Percentiles rank a stretch among this genome's conserved stretches.
phyloP scores from a whole-genome alignment of 2,797 vertebrate species.

The Leptatherina wallacei region DNA sequence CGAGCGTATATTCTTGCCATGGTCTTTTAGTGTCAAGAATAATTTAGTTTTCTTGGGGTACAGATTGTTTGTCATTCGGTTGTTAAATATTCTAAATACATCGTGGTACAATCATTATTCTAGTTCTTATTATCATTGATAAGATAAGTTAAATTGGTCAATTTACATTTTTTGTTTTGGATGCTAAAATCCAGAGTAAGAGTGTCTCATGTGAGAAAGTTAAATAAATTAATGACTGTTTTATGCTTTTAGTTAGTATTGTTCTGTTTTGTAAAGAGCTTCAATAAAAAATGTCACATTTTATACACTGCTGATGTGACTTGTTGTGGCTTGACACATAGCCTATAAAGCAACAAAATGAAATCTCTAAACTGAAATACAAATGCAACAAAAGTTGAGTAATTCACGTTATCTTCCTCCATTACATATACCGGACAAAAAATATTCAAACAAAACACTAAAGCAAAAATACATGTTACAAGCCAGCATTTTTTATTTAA shows the following conservation, averaged over 20 bases:
- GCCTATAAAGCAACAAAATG: not conserved
- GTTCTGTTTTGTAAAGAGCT: not conserved
- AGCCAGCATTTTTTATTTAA: conserved; percentile 59
- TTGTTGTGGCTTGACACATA: not conserved
- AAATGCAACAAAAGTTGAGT: not conserved
- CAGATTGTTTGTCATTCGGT: no score
- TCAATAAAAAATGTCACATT: not conserved
- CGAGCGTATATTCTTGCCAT: no score
- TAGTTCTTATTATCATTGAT: no score
- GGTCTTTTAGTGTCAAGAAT: no score
- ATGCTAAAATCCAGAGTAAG: not conserved
- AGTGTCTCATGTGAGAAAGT: not conserved
- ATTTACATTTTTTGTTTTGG: not conserved
- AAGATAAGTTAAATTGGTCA: no score
- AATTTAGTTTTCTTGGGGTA: no score
- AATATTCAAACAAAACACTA: not conserved
- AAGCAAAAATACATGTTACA: not conserved
- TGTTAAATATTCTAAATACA: no score
- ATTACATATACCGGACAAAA: not conserved
- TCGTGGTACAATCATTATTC: no score
- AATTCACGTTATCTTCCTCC: not conserved
- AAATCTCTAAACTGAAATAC: not conserved
- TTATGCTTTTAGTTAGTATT: not conserved
- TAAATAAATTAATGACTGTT: not conserved
- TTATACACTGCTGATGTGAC: not conserved